Conservation (phyloP, 2,113 vertebrate species). For the Gallinago undulata region DNA sequence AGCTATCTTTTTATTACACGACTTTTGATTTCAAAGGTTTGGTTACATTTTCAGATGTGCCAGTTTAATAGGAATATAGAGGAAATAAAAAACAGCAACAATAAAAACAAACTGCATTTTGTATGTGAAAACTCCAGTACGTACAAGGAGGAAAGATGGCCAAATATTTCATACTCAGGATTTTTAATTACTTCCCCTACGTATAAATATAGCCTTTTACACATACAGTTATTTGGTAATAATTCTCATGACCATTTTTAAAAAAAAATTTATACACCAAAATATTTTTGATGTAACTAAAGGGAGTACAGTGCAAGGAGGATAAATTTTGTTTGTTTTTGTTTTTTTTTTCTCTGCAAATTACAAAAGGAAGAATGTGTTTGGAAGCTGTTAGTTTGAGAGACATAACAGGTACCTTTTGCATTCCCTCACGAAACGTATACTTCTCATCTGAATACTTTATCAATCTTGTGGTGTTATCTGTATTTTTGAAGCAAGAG, state of each 20-base stretch:
- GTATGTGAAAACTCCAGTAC: conserved; percentile 3
- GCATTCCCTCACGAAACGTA: conserved; percentile 52
- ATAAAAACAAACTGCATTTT: conserved; percentile 5
- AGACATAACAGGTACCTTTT: conserved; percentile 62
- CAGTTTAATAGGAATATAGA: background rate
- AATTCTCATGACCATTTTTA: conserved; percentile 13
- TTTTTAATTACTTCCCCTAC: conserved; percentile 64
- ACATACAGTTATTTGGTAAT: conserved; percentile 42
- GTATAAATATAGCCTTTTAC: conserved; percentile 24
- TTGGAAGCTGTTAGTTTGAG: conserved; percentile 55
- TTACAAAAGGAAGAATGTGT: conserved; percentile 39
- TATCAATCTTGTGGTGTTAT: conserved; percentile 76
- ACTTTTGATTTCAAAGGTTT: background rate
- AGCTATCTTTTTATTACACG: conserved; percentile 4
- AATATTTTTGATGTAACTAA: conserved; percentile 63
- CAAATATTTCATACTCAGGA: conserved; percentile 72
- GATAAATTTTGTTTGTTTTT: background rate
- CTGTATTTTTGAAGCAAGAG: conserved; percentile 79
- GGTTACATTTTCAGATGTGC: background rate
- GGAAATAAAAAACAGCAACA: background rate
- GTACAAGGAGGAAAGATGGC: conserved; percentile 72
- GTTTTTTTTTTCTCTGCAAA: conserved; percentile 4
- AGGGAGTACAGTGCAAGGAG: conserved; percentile 54
- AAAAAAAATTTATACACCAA: conserved; percentile 45
- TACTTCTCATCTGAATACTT: conserved; percentile 70